Conservation (phyloP, 2,797 vertebrate genomes). For the Picus viridis region DNA sequence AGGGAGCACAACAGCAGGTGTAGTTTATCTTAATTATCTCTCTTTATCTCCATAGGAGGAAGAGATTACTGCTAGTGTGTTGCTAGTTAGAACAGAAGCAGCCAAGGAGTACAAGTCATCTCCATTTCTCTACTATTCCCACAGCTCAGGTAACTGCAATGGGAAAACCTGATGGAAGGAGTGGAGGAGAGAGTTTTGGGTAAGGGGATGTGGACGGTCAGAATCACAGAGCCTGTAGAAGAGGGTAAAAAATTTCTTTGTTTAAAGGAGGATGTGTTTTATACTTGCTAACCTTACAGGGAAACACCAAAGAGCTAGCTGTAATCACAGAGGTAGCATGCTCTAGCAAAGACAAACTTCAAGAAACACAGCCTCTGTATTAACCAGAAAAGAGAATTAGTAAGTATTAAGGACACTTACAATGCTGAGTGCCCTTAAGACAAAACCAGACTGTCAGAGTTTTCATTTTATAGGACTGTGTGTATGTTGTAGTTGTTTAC, state of each 20-base stretch:
- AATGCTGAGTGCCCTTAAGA: neutral
- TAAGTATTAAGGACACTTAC: neutral
- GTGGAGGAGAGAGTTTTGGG: neutral
- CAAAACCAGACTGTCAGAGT: neutral
- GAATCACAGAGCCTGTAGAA: neutral
- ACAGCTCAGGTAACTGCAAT: neutral
- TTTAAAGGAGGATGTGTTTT: neutral
- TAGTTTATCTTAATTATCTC: conserved; percentile 62
- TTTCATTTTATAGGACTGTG: neutral
- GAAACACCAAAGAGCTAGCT: neutral
- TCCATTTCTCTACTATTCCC: neutral
- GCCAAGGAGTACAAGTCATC: neutral
- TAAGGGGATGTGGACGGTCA: neutral
- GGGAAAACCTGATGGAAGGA: neutral
- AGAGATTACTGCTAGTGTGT: conserved; percentile 29
- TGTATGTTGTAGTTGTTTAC: neutral
- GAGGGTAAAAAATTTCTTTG: neutral
- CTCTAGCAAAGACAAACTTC: neutral
- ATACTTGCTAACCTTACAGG: neutral
- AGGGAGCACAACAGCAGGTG: conserved; percentile 32
- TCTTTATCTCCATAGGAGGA: conserved; percentile 56
- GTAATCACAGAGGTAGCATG: neutral
- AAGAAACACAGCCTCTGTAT: neutral
- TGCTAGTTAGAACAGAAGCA: conserved; percentile 34
- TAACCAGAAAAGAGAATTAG: neutral